These are phyloP conservation scores for Hippotragus niger DNA, from an alignment of 2,113 vertebrate genomes.

Conservation along the genomic window DNA sequence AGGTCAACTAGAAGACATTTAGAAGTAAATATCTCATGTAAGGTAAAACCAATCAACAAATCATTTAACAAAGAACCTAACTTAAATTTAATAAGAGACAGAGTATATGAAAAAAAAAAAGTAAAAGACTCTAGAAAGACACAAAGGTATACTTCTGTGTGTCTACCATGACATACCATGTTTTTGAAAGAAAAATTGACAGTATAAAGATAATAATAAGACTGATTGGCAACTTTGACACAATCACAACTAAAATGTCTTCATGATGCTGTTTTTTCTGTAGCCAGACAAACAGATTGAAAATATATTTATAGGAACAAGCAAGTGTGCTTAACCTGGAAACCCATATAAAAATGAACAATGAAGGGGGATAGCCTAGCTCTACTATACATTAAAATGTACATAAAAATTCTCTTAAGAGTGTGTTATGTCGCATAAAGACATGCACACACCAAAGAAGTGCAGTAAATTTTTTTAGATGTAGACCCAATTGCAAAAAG, in stretches of 20 bases:
- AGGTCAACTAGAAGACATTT: neutral
- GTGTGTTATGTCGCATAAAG: neutral
- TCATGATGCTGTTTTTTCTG: neutral
- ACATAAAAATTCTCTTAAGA: neutral
- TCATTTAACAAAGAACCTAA: neutral
- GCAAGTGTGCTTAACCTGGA: neutral
- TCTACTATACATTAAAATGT: neutral
- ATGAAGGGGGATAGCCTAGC: neutral
- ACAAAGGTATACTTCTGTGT: neutral
- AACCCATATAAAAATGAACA: neutral
- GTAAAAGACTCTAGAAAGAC: neutral
- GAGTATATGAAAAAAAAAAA: neutral
- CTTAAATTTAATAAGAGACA: neutral
- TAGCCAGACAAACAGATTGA: neutral
- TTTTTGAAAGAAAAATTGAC: neutral
- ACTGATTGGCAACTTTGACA: neutral
- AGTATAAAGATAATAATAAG: neutral
- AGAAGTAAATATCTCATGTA: neutral
- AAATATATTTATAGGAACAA: neutral
- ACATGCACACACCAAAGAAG: neutral
- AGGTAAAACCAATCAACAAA: neutral
- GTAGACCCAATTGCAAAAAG: neutral
- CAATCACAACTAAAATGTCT: neutral
- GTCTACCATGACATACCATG: neutral
- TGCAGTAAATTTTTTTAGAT: neutral